Evolutionary conservation across 2,797 vertebrate species (phyloP).

Genomic region (Balearica regulorum): DNA sequence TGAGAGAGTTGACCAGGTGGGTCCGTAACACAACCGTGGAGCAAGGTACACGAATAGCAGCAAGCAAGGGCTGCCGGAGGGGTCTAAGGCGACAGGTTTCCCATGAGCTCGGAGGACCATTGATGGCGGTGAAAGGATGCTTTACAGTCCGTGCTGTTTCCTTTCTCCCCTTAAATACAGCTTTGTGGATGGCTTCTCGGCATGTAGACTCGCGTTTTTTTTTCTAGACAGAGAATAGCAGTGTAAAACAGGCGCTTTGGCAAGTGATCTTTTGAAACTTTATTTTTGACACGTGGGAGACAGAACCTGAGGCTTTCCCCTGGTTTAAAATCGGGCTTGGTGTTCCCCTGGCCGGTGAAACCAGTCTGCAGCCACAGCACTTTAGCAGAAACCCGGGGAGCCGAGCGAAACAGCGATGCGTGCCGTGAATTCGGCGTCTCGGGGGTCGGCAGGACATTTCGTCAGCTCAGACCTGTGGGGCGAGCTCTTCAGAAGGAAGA

Average conservation of each 20-base stretch:
- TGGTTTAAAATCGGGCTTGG: neutral
- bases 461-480: neutral
- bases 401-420: accelerated
- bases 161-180: neutral
- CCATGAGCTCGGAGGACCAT: accelerated
- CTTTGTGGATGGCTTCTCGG: neutral
- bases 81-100: neutral
- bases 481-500: neutral
- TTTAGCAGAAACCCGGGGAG: neutral
- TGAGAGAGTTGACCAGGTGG: neutral
- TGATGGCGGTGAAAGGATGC: neutral
- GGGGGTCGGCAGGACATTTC: neutral
- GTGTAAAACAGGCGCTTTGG: neutral
- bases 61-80: neutral
- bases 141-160: neutral
- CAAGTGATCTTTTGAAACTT: neutral
- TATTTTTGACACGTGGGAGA: neutral
- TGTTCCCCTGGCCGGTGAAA: neutral
- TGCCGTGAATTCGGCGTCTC: accelerated
- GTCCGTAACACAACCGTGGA: neutral
- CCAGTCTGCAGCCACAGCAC: neutral
- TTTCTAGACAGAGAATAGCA: neutral
- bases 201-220: neutral
- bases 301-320: neutral
- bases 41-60: neutral